phyloP scores from a whole-genome alignment of 2,113 vertebrate species.

The Phocoena sinus region DNA sequence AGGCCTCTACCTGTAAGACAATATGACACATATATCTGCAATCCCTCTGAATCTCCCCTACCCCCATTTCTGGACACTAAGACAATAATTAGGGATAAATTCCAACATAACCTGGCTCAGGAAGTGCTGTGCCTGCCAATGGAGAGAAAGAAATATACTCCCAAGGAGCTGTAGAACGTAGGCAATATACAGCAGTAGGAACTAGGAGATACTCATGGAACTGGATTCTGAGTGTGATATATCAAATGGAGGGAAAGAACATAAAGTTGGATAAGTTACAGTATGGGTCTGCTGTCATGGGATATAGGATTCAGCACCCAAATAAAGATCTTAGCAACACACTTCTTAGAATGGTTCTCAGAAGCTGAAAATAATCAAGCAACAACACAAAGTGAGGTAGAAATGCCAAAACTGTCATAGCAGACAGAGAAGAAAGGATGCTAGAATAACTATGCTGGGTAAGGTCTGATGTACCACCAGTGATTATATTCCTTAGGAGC shows the following conservation, averaged over 20 bases:
- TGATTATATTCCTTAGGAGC: background rate
- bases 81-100: background rate
- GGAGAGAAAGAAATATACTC: background rate
- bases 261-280: background rate
- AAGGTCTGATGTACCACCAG: background rate
- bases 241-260: background rate
- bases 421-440: background rate
- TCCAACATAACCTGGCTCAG: background rate
- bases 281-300: background rate
- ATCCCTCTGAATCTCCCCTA: background rate
- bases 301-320: background rate
- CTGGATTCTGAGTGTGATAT: background rate
- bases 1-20: background rate
- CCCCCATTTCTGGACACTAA: background rate
- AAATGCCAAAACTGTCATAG: background rate
- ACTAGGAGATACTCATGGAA: background rate
- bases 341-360: background rate
- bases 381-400: background rate
- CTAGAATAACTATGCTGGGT: background rate
- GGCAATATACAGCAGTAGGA: background rate
- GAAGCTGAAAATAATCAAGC: background rate
- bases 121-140: background rate
- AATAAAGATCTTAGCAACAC: background rate
- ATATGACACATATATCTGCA: background rate
- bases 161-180: background rate